Evolutionary conservation across 2,797 vertebrate species (phyloP), one percentile per base, ranked within the genome.

Genomic region (Fundulus diaphanus): DNA sequence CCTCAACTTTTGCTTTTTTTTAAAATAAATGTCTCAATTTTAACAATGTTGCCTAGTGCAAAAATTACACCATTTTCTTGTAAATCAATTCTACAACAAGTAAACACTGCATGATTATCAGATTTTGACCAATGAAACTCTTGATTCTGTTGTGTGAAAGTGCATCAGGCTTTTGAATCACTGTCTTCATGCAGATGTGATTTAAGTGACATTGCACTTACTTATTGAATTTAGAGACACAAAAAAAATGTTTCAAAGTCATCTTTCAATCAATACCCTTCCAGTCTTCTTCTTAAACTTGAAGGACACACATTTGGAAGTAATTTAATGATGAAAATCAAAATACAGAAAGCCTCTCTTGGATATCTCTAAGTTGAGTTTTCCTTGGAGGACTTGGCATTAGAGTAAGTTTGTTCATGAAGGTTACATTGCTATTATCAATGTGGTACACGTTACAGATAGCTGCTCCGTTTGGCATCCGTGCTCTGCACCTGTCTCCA

Each of bases 401-500:
- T 52, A 81, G 15, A 83, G 77, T 70, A 70, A 82, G 74, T 70
- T 33, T 81, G 80, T 83, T 82, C 71, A 82, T 82, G 63, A 82
- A 82, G 70, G 44, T 76, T 72, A 33, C 13, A 65, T 71, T 77
- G 88, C 80, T 86, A 88, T 86, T 90, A 89, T 91, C 86, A 89
- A 78, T 88, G 78, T 42, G 67, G 74, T 80, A 70, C 82, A 77
- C 89, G 82, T 86, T 81, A 88, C 89, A 83, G 82, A 91, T 89
- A 89, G 90, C 84, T 84, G 79, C 82, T 81, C 77, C 57, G 82
- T 81, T 89, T 94, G 90, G 90, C 92, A 92, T 89, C 79, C 35
- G 27, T 31, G 69, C 80, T 74, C 59, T 90, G 92, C 93, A 94
- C 89, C 93, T 94, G 93, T 93, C 89, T 85, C 76, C 59, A 80